Conservation (phyloP, 2,113 vertebrate species). For the Python bivittatus region DNA sequence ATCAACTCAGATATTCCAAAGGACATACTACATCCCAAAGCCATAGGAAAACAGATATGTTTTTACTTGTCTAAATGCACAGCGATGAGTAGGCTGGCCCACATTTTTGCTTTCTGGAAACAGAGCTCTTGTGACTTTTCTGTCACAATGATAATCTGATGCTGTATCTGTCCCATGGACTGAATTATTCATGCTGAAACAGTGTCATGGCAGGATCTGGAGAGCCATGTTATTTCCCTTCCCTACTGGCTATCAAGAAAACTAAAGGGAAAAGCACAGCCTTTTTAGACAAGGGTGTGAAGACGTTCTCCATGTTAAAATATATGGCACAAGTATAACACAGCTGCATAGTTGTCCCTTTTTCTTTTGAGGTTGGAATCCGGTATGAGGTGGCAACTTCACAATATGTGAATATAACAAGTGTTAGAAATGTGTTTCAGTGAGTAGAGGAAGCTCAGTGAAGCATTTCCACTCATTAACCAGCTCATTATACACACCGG, state of each 20-base stretch:
- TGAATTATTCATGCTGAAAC: neutral
- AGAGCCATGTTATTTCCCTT: neutral
- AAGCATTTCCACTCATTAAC: neutral
- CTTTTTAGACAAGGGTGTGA: neutral
- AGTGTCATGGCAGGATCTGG: neutral
- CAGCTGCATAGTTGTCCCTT: neutral
- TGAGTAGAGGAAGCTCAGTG: neutral
- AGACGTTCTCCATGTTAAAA: neutral
- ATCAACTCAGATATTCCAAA: neutral
- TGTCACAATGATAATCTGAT: too few relatives aligned
- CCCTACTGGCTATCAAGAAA: neutral
- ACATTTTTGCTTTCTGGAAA: neutral
- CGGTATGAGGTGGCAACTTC: neutral
- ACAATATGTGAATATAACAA: neutral
- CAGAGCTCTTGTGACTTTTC: neutral
- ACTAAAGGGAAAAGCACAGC: neutral
- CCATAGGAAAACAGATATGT: too few relatives aligned
- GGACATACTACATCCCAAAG: neutral
- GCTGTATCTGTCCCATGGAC: neutral
- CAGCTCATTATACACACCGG: neutral
- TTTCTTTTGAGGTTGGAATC: neutral
- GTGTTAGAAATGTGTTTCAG: neutral
- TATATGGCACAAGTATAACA: neutral
- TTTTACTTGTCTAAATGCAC: neutral
- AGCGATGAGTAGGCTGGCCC: neutral